These are phyloP conservation scores for Aphaenogaster ashmeadi DNA, from an alignment of 1,140 invertebrate species.

Conservation along the genomic window DNA sequence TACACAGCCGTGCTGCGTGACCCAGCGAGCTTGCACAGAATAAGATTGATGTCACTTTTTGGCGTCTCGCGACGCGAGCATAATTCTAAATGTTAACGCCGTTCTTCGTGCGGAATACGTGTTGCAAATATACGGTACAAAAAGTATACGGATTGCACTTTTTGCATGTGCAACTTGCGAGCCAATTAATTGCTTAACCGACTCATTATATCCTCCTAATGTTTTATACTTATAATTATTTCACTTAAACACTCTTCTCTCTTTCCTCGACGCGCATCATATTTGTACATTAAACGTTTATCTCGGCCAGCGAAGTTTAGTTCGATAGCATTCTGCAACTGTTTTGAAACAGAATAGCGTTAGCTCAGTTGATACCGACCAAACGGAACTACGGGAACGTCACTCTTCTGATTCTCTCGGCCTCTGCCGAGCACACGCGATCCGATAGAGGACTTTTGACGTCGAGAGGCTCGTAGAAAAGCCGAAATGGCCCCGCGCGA, in stretches of 20 bases:
- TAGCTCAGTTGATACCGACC: constrained; percentile 4
- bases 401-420: too few relatives aligned
- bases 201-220: neutral
- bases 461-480: constrained; percentile 28
- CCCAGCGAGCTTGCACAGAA: neutral
- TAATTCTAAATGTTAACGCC: constrained; percentile 25
- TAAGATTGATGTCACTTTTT: constrained; percentile 53
- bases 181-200: neutral
- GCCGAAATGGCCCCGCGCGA: neutral
- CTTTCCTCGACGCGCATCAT: neutral
- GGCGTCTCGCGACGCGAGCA: neutral
- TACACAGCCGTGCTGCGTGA: constrained; percentile 9
- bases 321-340: neutral
- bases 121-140: neutral
- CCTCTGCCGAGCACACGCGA: neutral
- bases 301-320: neutral
- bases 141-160: neutral
- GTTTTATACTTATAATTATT: neutral
- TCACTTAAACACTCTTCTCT: neutral
- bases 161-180: neutral
- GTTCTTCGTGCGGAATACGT: neutral
- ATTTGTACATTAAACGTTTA: neutral
- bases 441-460: constrained; percentile 10
- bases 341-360: constrained; percentile 29
- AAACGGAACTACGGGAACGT: neutral